These are phyloP conservation scores for Peromyscus californicus DNA, from an alignment of 2,113 vertebrate species.

Conservation along the genomic window DNA sequence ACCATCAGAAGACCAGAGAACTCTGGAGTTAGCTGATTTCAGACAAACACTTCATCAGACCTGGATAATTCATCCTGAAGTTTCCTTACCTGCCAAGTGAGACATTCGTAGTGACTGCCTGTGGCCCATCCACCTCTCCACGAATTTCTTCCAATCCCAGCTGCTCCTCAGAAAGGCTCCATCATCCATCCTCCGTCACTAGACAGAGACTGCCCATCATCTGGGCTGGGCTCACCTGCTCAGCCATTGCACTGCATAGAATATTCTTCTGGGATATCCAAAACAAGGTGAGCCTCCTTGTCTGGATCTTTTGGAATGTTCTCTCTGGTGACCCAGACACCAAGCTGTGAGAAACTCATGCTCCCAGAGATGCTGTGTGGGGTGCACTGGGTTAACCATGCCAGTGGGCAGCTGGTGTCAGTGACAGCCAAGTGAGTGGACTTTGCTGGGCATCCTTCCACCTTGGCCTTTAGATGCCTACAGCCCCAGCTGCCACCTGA, in stretches of 20 bases:
- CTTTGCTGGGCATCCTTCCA: not conserved
- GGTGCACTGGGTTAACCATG: not conserved
- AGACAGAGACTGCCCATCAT: not conserved
- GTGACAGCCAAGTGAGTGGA: not conserved
- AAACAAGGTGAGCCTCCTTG: not conserved
- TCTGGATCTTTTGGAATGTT: not conserved
- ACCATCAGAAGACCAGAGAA: not conserved
- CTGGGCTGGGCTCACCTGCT: not conserved
- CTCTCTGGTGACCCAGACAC: not conserved
- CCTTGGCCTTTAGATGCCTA: not conserved
- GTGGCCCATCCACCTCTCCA: not conserved
- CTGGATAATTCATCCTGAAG: not conserved
- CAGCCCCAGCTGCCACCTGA: not conserved
- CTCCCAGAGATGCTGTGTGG: not conserved
- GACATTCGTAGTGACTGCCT: not conserved
- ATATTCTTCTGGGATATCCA: not conserved
- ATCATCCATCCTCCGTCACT: not conserved
- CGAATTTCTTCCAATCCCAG: not conserved
- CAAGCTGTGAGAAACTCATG: not conserved
- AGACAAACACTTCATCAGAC: not conserved
- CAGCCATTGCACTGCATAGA: not conserved
- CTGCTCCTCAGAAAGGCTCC: slow-evolving; percentile 3
- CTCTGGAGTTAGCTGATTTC: not conserved
- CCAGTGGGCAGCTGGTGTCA: not conserved
- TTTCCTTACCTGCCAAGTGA: not conserved